Base-by-base conservation (phyloP, 2,113 vertebrate species). In the Cyprinus carpio region DNA sequence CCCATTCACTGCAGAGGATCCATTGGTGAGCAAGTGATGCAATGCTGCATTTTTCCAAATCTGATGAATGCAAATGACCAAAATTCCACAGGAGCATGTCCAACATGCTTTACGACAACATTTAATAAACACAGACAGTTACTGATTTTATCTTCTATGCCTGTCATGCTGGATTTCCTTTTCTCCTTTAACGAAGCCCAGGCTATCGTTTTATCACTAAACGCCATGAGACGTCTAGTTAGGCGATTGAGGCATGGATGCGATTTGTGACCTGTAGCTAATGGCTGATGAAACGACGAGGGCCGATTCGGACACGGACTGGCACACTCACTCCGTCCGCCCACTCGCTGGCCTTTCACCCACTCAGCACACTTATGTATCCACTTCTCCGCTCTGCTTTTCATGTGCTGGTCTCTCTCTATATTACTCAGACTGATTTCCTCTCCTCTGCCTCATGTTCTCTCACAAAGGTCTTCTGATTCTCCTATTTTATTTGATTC, bases 281-380 rank as follows among this genome's bases (percentile, higher is more conserved):
- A 92, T 90, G 86, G 74, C 74, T 85, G 34, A 89, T 84, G 84
- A 88, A 87, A 67, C 76, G 90, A 87, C 86, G 72, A 79, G 83
- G 56, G 71, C 74, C 71, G 79, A 49, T 82, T 88, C 31, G 79
- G 83, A 88, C 46, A 86, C 34, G 77, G 89, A 60, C 86, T 83
- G 82, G 82, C 90, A 25, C 37, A 11, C 29, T 85, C 71, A 54
- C 86, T 80, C 46, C 29, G 4, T 67, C 8, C 65, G 40, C 77
- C 84, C 54, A 83, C 84, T 87, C 76, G 4, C 13, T 87, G 69
- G 2, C 56, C 82, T 83, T 75, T 81, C 67, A 65, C 76, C 43
- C 76, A 81, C 83, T 80, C 56, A 84, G 27, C 43, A 80, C n/a
- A 20, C 25, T 25, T n/a, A 58, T 75, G n/a, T 29, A 67, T 74